Conservation (phyloP, 2,888 invertebrate genomes). For the Ischnura elegans region DNA sequence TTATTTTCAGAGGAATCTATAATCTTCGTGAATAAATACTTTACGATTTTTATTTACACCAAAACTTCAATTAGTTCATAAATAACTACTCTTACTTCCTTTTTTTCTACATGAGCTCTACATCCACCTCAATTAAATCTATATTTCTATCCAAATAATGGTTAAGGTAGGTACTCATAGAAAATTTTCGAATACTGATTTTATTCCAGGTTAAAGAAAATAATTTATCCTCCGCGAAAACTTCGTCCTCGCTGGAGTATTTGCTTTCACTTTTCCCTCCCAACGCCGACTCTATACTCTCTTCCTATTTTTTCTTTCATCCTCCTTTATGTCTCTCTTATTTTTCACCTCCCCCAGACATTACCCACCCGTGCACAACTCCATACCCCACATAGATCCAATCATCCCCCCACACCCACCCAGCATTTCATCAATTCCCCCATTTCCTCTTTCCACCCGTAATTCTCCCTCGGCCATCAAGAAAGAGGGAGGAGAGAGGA, state of each 20-base stretch:
- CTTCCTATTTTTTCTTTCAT: background rate
- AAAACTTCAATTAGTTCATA: no score
- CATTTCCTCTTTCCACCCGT: constrained; percentile 37
- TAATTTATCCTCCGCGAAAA: background rate
- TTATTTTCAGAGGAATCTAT: no score
- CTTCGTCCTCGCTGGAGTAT: background rate
- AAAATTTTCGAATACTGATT: no score
- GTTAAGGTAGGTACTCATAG: no score
- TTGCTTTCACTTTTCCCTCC: background rate
- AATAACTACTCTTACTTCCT: no score
- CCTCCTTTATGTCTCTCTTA: constrained; percentile 55
- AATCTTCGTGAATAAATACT: no score
- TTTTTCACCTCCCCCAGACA: constrained; percentile 48
- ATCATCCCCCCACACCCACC: constrained; percentile 16
- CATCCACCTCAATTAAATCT: no score
- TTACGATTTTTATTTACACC: no score
- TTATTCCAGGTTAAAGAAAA: background rate
- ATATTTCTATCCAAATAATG: no score
- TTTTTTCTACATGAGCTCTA: no score
- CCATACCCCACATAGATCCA: constrained; percentile 27
- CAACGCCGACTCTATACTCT: background rate
- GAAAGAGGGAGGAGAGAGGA: background rate
- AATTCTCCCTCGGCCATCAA: constrained; percentile 53
- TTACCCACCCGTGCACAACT: background rate
- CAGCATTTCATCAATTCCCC: background rate